These are phyloP conservation scores for Leucoraja erinaceus DNA, from an alignment of 2,113 vertebrate species.

Conservation along the genomic window DNA sequence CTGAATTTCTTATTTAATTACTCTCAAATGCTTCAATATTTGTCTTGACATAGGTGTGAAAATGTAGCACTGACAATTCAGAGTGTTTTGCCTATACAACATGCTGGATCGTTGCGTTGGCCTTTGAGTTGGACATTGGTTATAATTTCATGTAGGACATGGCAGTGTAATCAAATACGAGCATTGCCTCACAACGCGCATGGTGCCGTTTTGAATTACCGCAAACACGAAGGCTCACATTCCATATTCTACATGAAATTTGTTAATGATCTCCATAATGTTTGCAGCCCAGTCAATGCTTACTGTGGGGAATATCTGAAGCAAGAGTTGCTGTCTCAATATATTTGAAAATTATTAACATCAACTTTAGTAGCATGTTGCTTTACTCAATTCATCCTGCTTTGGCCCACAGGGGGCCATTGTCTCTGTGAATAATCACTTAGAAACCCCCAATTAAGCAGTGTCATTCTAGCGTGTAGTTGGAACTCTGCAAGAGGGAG, in stretches of 20 bases:
- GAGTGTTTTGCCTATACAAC: not conserved
- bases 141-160: not conserved
- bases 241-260: not conserved
- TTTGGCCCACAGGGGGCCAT: not conserved
- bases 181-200: not conserved
- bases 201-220: not conserved
- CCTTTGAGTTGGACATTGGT: not conserved
- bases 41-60: not conserved
- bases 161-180: not conserved
- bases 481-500: not conserved
- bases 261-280: not conserved
- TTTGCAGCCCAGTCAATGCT: not conserved
- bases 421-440: not conserved
- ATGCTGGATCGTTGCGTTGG: not conserved
- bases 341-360: not conserved
- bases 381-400: not conserved
- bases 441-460: slow-evolving; percentile 9
- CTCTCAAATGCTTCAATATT: not conserved
- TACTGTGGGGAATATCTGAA: not conserved
- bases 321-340: not conserved
- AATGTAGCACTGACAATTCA: not conserved
- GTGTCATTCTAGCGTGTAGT: not conserved
- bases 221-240: not conserved
- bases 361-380: not conserved
- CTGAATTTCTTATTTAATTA: not conserved